Conservation (phyloP, 2,113 vertebrate genomes). For the Apaloderma vittatum region DNA sequence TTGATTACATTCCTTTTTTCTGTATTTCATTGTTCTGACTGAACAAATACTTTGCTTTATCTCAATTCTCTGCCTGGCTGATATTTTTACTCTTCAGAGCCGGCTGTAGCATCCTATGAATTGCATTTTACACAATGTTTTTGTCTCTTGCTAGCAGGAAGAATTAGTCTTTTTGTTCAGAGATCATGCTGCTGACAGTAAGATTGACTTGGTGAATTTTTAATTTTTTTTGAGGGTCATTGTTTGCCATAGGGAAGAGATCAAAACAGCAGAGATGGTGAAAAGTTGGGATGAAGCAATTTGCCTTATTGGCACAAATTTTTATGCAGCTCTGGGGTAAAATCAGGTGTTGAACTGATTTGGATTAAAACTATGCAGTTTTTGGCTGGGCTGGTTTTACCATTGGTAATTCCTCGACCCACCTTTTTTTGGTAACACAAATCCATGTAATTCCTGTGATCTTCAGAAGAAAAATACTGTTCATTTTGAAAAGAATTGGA, state of each 20-base stretch:
- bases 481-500: neutral
- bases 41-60: slow-evolving; percentile 36
- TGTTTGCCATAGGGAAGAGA: neutral
- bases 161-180: slow-evolving; percentile 33
- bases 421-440: neutral
- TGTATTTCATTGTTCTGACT: slow-evolving; percentile 10
- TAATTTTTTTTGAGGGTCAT: neutral
- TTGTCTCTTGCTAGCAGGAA: slow-evolving; percentile 11
- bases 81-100: slow-evolving; percentile 8
- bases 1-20: neutral
- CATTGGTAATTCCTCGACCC: neutral
- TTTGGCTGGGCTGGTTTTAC: neutral
- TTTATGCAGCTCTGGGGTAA: neutral
- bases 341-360: neutral
- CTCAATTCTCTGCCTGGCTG: neutral
- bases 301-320: neutral
- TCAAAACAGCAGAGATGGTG: neutral
- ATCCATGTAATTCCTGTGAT: neutral
- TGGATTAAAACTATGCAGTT: neutral
- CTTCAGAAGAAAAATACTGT: neutral
- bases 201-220: neutral
- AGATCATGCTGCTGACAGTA: neutral
- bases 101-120: neutral
- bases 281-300: neutral
- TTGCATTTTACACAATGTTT: neutral